phyloP scores from a whole-genome alignment of 2,888 invertebrate genomes.

The Gerosis bhagava region DNA sequence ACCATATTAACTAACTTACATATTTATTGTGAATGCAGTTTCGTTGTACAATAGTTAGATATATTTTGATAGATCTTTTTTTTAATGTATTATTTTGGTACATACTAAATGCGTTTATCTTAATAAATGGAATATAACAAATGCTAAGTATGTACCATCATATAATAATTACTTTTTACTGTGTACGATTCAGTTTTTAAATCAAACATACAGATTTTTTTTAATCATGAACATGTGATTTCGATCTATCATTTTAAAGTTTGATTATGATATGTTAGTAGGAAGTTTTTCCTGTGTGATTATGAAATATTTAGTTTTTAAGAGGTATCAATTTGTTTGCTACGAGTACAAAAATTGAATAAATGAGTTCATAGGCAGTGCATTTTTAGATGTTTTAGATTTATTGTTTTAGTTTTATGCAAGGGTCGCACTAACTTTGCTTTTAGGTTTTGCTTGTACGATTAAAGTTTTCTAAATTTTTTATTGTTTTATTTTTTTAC shows the following conservation, averaged over 20 bases:
- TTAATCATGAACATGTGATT: constrained; percentile 79
- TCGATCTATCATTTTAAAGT: constrained; percentile 64
- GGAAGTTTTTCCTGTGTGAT: constrained; percentile 49
- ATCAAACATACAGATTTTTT: constrained; percentile 46
- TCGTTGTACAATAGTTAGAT: constrained; percentile 44
- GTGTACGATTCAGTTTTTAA: constrained; percentile 41
- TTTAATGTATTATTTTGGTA: constrained; percentile 57
- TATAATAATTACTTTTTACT: too few relatives aligned
- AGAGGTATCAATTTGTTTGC: constrained; percentile 31
- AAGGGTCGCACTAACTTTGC: constrained; percentile 58
- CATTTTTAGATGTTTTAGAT: constrained; percentile 46
- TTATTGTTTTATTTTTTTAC: constrained; percentile 35
- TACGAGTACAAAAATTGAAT: constrained; percentile 36
- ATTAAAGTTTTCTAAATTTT: constrained; percentile 50
- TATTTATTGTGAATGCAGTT: constrained; percentile 65
- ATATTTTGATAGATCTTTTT: constrained; percentile 39
- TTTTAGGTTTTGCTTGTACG: constrained; percentile 64
- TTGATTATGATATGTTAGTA: constrained; percentile 65
- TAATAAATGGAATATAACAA: neutral
- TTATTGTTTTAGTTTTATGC: constrained; percentile 46
- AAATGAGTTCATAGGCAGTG: constrained; percentile 42
- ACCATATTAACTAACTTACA: constrained; percentile 76
- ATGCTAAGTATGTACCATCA: too few relatives aligned
- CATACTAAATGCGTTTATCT: constrained; percentile 59
- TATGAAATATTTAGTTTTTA: constrained; percentile 49